Evolutionary conservation across 2,797 vertebrate genomes (phyloP).

Genomic region (Squalus acanthias): DNA sequence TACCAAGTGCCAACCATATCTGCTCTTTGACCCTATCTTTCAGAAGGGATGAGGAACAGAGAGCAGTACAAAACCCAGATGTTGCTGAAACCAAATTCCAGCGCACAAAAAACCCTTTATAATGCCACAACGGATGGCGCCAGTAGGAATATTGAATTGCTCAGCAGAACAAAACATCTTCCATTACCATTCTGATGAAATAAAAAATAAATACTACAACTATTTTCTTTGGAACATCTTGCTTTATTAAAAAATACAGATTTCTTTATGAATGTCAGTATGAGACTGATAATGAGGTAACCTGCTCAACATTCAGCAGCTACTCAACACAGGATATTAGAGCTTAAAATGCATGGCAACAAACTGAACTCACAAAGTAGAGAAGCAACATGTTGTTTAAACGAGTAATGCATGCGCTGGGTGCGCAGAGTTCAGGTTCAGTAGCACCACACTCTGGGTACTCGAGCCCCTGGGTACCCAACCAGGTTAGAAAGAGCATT

Average conservation of each 20-base stretch:
- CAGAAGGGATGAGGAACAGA: background rate
- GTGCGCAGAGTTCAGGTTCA: background rate
- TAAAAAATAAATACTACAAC: background rate
- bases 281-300: background rate
- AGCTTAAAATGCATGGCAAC: background rate
- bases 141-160: background rate
- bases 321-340: background rate
- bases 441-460: background rate
- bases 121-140: background rate
- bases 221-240: background rate
- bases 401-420: background rate
- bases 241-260: background rate
- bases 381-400: background rate
- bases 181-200: background rate
- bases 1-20: background rate
- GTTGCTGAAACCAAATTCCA: background rate
- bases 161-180: background rate
- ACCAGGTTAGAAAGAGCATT: background rate
- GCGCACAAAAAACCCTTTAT: background rate
- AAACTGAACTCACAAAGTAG: background rate
- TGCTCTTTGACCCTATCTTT: background rate
- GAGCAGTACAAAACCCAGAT: background rate
- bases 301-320: background rate
- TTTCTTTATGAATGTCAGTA: background rate
- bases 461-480: background rate